phyloP scores from a whole-genome alignment of 2,888 invertebrate species.

The Beris morrisii region DNA sequence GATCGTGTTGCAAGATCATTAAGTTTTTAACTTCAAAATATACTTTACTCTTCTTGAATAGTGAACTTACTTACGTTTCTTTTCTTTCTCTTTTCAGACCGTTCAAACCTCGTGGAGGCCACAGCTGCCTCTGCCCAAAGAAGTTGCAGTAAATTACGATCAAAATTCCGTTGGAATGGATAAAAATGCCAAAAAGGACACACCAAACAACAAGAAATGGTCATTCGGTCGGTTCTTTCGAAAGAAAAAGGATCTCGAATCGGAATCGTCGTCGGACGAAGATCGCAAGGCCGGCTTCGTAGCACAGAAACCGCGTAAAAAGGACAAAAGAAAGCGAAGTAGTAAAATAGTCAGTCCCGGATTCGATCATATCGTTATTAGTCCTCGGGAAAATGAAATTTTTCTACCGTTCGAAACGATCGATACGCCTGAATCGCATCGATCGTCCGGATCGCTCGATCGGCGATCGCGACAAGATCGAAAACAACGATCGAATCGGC shows the following conservation, averaged over 20 bases:
- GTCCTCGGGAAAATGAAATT: slow-evolving; percentile 49
- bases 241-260: slow-evolving; percentile 70
- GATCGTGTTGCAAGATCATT: no score
- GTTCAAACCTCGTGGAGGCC: slow-evolving; percentile 57
- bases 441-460: slow-evolving; percentile 43
- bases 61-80: slow-evolving; percentile 7
- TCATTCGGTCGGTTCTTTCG: slow-evolving; percentile 78
- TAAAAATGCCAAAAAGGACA: slow-evolving; percentile 57
- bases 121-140: slow-evolving; percentile 55
- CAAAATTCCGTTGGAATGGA: slow-evolving; percentile 34
- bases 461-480: slow-evolving; percentile 39
- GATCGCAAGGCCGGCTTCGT: slow-evolving; percentile 56
- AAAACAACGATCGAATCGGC: slow-evolving; percentile 32
- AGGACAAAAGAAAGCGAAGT: slow-evolving; percentile 59
- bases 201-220: slow-evolving; percentile 65
- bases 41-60: background rate
- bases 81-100: slow-evolving; percentile 47
- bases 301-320: slow-evolving; percentile 50
- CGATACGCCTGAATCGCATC: slow-evolving; percentile 43
- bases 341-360: slow-evolving; percentile 59
- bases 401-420: slow-evolving; percentile 52
- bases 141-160: slow-evolving; percentile 43
- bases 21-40: no score
- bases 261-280: slow-evolving; percentile 55
- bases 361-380: slow-evolving; percentile 68